phyloP scores from a whole-genome alignment of 2,797 vertebrate species.

The Aulostomus chinensis region DNA sequence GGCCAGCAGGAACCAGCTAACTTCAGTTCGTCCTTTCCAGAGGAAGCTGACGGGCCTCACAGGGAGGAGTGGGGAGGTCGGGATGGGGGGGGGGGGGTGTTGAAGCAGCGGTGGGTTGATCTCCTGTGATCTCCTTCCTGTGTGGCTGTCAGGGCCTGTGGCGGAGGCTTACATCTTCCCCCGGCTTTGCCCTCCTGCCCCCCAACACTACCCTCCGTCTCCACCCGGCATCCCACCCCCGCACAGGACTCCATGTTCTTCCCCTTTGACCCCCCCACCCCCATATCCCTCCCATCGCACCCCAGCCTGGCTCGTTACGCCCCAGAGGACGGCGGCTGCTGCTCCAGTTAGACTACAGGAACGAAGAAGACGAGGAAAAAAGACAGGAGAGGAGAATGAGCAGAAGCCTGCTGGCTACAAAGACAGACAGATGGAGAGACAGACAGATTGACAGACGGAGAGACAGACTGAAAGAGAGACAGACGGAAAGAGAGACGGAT shows the following conservation, averaged over 20 bases:
- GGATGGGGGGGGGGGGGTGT: conserved; percentile 2
- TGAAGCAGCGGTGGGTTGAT: conserved; percentile 48
- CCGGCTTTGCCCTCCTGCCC: conserved; percentile 63
- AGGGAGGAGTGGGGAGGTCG: conserved; percentile 27
- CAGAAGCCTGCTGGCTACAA: conserved; percentile 9
- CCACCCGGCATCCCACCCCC: conserved; percentile 60
- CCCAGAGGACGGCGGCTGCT: conserved; percentile 30
- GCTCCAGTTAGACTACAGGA: conserved; percentile 33
- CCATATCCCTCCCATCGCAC: conserved; percentile 36
- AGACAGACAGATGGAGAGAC: conserved; percentile 22
- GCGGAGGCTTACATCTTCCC: conserved; percentile 75
- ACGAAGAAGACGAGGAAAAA: conserved; percentile 23
- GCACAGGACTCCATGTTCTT: conserved; percentile 72
- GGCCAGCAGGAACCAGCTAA: no score
- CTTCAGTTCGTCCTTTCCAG: not conserved
- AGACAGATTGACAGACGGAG: conserved; percentile 3
- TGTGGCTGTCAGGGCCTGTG: conserved; percentile 80
- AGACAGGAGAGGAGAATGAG: conserved; percentile 11
- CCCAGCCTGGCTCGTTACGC: conserved; percentile 36
- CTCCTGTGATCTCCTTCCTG: conserved; percentile 81
- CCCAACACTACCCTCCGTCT: conserved; percentile 47
- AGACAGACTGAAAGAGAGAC: conserved; percentile 9
- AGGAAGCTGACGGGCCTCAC: conserved; percentile 61
- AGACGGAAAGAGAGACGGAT: not conserved
- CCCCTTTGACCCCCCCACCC: conserved; percentile 60